phyloP scores from a whole-genome alignment of 2,113 vertebrate genomes.

The Salvator merianae region DNA sequence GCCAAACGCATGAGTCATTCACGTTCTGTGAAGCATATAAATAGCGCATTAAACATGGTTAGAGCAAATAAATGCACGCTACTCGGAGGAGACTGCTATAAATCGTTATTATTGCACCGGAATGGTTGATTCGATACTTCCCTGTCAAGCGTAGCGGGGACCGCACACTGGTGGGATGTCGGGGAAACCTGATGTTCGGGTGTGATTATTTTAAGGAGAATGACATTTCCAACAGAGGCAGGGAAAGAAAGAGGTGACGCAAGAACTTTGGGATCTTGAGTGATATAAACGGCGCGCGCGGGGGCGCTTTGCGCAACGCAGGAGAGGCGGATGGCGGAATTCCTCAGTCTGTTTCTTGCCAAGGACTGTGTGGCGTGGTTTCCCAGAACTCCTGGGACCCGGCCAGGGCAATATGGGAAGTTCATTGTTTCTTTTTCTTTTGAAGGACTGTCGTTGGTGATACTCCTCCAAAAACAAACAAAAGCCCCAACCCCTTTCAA shows the following conservation, averaged over 20 bases:
- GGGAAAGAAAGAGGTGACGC: background rate
- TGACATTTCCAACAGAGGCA: background rate
- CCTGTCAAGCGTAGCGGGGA: background rate
- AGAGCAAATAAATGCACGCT: background rate
- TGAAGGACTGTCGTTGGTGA: too few species aligned
- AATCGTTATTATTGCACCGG: background rate
- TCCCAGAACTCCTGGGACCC: background rate
- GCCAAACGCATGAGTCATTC: background rate
- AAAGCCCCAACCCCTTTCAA: too few species aligned
- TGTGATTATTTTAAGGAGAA: background rate
- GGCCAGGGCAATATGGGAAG: background rate
- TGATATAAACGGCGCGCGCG: background rate
- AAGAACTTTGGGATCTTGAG: background rate
- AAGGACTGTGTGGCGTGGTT: background rate
- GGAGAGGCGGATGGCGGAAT: background rate
- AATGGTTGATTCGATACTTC: background rate
- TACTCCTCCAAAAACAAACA: too few species aligned
- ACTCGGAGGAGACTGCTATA: background rate
- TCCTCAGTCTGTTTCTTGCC: background rate
- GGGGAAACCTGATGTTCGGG: background rate
- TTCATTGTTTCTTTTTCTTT: too few species aligned
- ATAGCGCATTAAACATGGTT: background rate
- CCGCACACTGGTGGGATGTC: background rate
- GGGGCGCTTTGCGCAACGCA: too few species aligned
- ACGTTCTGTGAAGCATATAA: background rate